Base-by-base conservation (phyloP, 1,140 invertebrate genomes). In the Brachionus calyciflorus region DNA sequence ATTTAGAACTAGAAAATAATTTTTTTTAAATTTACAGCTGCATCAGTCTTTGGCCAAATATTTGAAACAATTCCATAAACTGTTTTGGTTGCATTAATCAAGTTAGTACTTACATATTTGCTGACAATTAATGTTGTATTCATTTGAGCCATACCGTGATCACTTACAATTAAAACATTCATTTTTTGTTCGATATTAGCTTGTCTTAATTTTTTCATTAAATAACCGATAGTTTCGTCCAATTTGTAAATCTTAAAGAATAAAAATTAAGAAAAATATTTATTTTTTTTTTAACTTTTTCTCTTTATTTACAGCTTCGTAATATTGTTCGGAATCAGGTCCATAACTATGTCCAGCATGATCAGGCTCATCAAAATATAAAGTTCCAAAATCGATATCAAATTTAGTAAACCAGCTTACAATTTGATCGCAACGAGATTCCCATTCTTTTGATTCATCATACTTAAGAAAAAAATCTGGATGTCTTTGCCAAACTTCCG, bases 281-380 rank as follows among this genome's bases (percentile, higher is more conserved):
- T 37, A n/a, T 19, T 40, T 33, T 4, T 0, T n/a, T 19, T 17
- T 17, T 21, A 28, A 65, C 24, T 24, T 7, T 41, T 14, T 63
- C 7, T 37, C 14, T 26, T 26, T 10, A 37, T 73, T 3, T 78
- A 63, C 41, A 51, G 44, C 30, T 40, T 44, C 12, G 17, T 26
- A 9, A n/a, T 21, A 48, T 78, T 77, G 48, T 33, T 37, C 12
- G n/a, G 28, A 53, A 46, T 76, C 49, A 46, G 73, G 73, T 41
- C 73, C 73, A 14, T 41, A 55, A 21, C 19, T 26, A 40, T 89
- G 89, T 3, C 85, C 89, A 76, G 87, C 82, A 10, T 83, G 81
- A 82, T 92, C 91, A 1, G 91, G 91, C 80, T 91, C 88, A 79
- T 91, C 88, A 80, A 91, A 89, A 79, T 92, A 92, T n/a, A 90